These are phyloP conservation scores for Tamandua tetradactyla DNA, from an alignment of 2,797 vertebrate genomes.

Conservation along the genomic window DNA sequence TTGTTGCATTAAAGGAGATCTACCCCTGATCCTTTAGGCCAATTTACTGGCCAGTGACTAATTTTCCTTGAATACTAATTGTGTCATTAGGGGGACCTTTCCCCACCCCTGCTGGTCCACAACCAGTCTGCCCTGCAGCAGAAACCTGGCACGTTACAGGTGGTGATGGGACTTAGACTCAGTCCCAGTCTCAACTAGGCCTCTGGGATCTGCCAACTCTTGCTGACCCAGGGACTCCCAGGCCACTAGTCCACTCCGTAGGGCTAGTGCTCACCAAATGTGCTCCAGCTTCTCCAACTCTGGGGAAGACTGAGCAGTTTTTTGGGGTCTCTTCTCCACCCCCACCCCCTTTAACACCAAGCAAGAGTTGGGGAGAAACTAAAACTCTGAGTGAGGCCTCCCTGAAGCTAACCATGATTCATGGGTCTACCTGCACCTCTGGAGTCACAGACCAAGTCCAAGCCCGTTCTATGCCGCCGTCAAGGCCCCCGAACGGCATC, in stretches of 20 bases:
- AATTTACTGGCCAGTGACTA: constrained; percentile 73
- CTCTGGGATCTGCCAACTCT: constrained; percentile 63
- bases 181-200: constrained; percentile 23
- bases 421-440: constrained; percentile 67
- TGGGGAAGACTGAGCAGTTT: constrained; percentile 61
- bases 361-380: constrained; percentile 56
- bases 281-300: constrained; percentile 14
- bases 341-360: neutral
- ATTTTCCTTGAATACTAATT: constrained; percentile 60
- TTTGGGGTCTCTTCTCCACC: neutral
- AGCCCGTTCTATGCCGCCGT: constrained; percentile 65
- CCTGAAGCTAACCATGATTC: constrained; percentile 55
- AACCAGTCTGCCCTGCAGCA: neutral
- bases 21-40: constrained; percentile 65
- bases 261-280: neutral
- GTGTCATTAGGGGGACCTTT: constrained; percentile 49
- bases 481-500: constrained; percentile 72
- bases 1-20: constrained; percentile 70
- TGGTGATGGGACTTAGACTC: constrained; percentile 28
- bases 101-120: constrained; percentile 15
- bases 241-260: constrained; percentile 9
- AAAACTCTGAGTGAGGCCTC: constrained; percentile 35
- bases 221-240: neutral
- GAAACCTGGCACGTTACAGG: constrained; percentile 7
- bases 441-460: constrained; percentile 76